Evolutionary conservation across 2,113 vertebrate genomes (phyloP).

Genomic region (Rhombomys opimus): DNA sequence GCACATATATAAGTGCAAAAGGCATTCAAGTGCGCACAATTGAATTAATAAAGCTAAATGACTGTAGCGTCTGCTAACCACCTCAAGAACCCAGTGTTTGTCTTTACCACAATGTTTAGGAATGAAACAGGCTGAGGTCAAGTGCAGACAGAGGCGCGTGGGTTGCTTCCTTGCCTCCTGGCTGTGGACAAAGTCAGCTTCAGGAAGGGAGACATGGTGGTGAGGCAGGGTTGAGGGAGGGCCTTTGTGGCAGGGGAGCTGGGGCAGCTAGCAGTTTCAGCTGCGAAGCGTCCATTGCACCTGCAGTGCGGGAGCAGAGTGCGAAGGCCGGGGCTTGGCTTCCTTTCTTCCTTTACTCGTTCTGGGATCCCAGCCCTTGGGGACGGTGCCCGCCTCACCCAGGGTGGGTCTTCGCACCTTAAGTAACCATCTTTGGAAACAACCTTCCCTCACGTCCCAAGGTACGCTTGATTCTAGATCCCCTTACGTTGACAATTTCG

Average conservation of each 20-base stretch:
- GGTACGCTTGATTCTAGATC: background rate
- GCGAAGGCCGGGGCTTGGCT: background rate
- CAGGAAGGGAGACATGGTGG: background rate
- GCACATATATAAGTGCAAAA: background rate
- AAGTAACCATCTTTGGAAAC: background rate
- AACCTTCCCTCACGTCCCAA: background rate
- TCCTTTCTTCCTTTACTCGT: background rate
- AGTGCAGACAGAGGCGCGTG: background rate
- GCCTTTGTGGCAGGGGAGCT: background rate
- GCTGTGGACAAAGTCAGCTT: background rate
- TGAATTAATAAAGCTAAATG: background rate
- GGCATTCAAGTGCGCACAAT: background rate
- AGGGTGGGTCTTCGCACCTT: background rate
- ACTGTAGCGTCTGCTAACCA: background rate
- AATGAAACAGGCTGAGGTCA: slow-evolving; percentile 36
- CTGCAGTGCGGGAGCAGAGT: background rate
- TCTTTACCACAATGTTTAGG: background rate
- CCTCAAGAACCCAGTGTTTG: slow-evolving; percentile 38
- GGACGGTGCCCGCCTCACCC: too few species aligned
- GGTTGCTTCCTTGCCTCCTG: background rate
- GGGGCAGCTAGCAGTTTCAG: too few species aligned
- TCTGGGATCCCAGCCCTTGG: background rate
- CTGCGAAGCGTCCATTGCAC: background rate
- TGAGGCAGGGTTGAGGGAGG: background rate
- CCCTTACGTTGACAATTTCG: background rate